Evolutionary conservation across 2,797 vertebrate genomes (phyloP).

Genomic region (Champsocephalus esox): DNA sequence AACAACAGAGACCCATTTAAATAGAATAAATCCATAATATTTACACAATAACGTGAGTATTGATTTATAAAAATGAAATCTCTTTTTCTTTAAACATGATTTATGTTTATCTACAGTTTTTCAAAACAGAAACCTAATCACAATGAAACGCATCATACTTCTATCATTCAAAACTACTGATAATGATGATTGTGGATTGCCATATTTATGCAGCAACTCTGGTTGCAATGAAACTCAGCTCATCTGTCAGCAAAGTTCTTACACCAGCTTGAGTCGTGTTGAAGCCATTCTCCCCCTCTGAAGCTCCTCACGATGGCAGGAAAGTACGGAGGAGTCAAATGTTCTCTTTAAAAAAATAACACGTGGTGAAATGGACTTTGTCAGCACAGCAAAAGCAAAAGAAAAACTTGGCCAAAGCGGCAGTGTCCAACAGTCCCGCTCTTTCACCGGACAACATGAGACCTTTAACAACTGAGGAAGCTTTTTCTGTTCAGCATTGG

Average conservation of each 20-base stretch:
- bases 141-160: slow-evolving; percentile 81
- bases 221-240: slow-evolving; percentile 77
- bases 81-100: slow-evolving; percentile 85
- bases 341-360: slow-evolving; percentile 57
- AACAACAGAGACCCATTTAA: slow-evolving; percentile 87
- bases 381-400: slow-evolving; percentile 71
- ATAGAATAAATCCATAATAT: slow-evolving; percentile 87
- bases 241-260: slow-evolving; percentile 66
- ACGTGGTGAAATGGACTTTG: slow-evolving; percentile 69
- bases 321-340: slow-evolving; percentile 66
- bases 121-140: slow-evolving; percentile 83
- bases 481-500: slow-evolving; percentile 48
- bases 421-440: slow-evolving; percentile 59
- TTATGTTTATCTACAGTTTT: slow-evolving; percentile 86
- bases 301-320: slow-evolving; percentile 64
- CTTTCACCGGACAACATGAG: slow-evolving; percentile 42
- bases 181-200: slow-evolving; percentile 85
- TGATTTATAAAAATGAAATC: slow-evolving; percentile 85
- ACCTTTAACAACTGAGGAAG: slow-evolving; percentile 51
- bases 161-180: slow-evolving; percentile 85
- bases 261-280: slow-evolving; percentile 63
- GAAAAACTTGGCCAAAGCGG: slow-evolving; percentile 62
- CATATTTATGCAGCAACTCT: slow-evolving; percentile 85
- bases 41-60: slow-evolving; percentile 86
- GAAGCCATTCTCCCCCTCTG: slow-evolving; percentile 67